A percentile compares a stretch with the other conserved stretches of the same genome.
These are phyloP conservation scores for Rhynchomys soricoides DNA, from an alignment of 2,113 vertebrate species.

Conservation along the genomic window DNA sequence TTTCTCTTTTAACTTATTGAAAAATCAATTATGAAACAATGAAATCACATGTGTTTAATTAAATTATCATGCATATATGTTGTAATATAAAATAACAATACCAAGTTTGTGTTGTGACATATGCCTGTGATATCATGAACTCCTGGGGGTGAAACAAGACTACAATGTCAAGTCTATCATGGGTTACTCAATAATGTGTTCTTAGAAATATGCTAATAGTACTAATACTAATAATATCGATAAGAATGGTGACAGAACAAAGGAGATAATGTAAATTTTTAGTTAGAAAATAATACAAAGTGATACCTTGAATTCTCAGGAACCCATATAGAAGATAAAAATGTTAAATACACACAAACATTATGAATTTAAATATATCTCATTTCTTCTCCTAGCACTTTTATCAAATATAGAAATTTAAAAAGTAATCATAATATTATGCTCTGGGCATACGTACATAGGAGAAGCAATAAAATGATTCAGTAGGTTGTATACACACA, in stretches of 20 bases:
- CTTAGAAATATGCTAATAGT: too few species aligned
- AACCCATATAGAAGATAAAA: neutral
- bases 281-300: neutral
- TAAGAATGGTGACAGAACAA: neutral
- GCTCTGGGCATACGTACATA: neutral
- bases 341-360: neutral
- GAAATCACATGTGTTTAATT: too few species aligned
- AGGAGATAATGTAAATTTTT: neutral
- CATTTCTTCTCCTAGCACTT: neutral
- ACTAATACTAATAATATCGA: too few species aligned
- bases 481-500: neutral
- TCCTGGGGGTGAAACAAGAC: too few species aligned
- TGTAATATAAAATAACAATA: too few species aligned
- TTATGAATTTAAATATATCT: neutral
- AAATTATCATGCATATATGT: too few species aligned
- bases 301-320: neutral
- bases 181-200: too few species aligned
- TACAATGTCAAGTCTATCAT: too few species aligned
- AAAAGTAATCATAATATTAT: neutral
- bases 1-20: too few species aligned
- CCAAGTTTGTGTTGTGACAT: too few species aligned
- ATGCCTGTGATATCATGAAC: too few species aligned
- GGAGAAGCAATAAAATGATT: neutral
- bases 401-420: neutral
- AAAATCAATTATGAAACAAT: too few species aligned